Evolutionary conservation across 2,113 vertebrate species (phyloP).

Genomic region (Cervus canadensis): DNA sequence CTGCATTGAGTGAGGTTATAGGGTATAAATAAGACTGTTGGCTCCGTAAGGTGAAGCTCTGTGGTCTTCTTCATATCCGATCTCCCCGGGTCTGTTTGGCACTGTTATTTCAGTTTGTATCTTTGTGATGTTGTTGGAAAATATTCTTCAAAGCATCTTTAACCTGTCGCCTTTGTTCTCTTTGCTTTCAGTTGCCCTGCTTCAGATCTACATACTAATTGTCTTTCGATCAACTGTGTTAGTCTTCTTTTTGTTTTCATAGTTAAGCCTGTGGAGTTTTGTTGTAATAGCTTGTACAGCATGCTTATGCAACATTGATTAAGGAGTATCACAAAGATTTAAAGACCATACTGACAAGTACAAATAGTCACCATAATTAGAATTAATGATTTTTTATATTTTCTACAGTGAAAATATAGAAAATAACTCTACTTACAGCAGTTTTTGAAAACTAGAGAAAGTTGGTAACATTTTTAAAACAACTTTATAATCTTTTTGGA

Average conservation of each 20-base stretch:
- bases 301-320: neutral
- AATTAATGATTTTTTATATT: constrained; percentile 24
- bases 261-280: constrained; percentile 12
- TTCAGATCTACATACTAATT: neutral
- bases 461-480: neutral
- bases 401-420: neutral
- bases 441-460: neutral
- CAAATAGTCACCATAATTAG: neutral
- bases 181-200: constrained; percentile 7
- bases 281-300: neutral
- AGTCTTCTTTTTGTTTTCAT: constrained; percentile 11
- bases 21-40: neutral
- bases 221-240: neutral
- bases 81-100: neutral
- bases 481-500: neutral
- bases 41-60: neutral
- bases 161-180: constrained; percentile 18
- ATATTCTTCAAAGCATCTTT: neutral
- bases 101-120: neutral
- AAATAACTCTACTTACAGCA: neutral
- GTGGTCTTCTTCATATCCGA: neutral
- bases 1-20: neutral
- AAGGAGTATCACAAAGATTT: constrained; percentile 12
- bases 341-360: neutral
- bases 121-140: neutral